Base-by-base conservation (phyloP, 2,113 vertebrate genomes). In the Myrmecobius fasciatus region DNA sequence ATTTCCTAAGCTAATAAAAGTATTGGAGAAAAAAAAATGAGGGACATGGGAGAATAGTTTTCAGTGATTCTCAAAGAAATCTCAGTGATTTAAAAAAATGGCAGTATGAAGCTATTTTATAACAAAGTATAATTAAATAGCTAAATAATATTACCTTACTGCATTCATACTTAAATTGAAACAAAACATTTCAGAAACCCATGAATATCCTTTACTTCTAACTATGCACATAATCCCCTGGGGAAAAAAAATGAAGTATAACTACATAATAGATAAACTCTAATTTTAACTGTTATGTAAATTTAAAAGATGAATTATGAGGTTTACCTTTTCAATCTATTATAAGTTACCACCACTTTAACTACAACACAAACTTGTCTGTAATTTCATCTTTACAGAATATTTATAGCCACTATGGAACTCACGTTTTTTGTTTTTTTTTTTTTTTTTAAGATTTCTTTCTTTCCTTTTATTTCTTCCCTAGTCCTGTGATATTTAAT, bases 101-200 rank as follows among this genome's bases (percentile, higher is more conserved):
- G 67, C n/a, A 90, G 47, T 49, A 26, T 51, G 28, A 90, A 51
- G 89, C 25, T 31, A 26, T 90, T 90, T 25, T 51, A 90, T 90
- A 25, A 90, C 25, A 90, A 49, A 49, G 89, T 31, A 90, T 26
- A 90, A 51, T 43, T 51, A 90, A 51, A 26, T 5, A 47, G 10
- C 0, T 91, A 51, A 96, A 89, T 46, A 90, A 67, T 25, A 94
- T 56, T 67, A 92, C 5, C 91, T 94, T 75, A 75, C 24, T 91
- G 89, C 48, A 89, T 51, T 25, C 48, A 91, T 46, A 91, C 43
- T 46, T 95, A 93, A 75, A 53, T 94, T 92, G 90, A 31, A 95
- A 95, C 12, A 91, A 83, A 83, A 53, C 95, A 93, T 88, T 96
- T 93, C 48, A 96, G 49, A 94, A 96, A 96, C 89, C 89, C 51